phyloP scores from a whole-genome alignment of 2,888 invertebrate genomes.

The Napeogenes sylphis region DNA sequence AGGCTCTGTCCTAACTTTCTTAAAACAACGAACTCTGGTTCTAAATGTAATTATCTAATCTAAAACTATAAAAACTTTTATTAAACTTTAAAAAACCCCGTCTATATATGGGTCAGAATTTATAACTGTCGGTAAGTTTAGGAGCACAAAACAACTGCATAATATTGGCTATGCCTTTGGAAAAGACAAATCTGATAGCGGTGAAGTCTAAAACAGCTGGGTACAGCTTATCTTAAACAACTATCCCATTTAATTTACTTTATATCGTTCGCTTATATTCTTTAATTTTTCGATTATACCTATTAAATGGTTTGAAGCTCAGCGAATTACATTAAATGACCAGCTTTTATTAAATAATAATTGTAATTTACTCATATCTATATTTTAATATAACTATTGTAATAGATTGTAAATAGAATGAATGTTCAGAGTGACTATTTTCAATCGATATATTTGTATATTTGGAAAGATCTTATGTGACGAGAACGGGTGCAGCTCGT shows the following conservation, averaged over 20 bases:
- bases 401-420: slow-evolving; percentile 25
- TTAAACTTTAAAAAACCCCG: not conserved
- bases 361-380: not conserved
- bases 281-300: too few relatives aligned
- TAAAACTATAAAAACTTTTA: not conserved
- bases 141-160: too few relatives aligned
- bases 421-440: slow-evolving; percentile 53
- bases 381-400: slow-evolving; percentile 11
- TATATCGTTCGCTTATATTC: too few relatives aligned
- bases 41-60: not conserved
- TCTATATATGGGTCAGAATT: not conserved
- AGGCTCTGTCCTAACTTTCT: not conserved
- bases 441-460: slow-evolving; percentile 48
- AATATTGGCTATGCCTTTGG: too few relatives aligned
- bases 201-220: too few relatives aligned
- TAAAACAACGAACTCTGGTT: slow-evolving; percentile 1
- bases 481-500: slow-evolving; percentile 7
- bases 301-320: too few relatives aligned
- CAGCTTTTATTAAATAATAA: too few relatives aligned
- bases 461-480: slow-evolving; percentile 20
- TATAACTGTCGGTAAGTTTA: too few relatives aligned
- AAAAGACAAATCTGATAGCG: too few relatives aligned
- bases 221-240: too few relatives aligned
- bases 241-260: too few relatives aligned
- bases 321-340: too few relatives aligned